Percentiles rank a stretch among this genome's conserved stretches.
Conservation (phyloP, 2,888 invertebrate species). For the Crepidodera aurea region DNA sequence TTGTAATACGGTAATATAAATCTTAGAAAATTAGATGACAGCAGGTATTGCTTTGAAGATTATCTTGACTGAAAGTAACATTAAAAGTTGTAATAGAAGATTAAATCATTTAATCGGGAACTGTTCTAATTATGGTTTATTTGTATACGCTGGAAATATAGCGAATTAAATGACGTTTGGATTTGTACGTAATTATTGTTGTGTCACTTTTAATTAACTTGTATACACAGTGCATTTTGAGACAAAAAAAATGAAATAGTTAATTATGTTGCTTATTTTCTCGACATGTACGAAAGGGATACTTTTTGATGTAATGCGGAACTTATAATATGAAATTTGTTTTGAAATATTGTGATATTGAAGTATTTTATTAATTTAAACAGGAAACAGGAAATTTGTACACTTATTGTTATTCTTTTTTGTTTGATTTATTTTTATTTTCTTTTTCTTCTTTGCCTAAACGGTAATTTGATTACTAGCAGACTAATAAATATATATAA, state of each 20-base stretch:
- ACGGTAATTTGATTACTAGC: too few relatives aligned
- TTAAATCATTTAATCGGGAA: neutral
- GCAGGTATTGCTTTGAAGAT: neutral
- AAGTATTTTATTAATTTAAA: too few relatives aligned
- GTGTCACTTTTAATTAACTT: neutral
- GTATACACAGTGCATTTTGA: neutral
- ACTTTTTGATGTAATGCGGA: too few relatives aligned
- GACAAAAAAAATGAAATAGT: neutral
- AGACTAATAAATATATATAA: too few relatives aligned
- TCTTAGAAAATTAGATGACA: constrained; percentile 1
- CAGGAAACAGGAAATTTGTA: too few relatives aligned
- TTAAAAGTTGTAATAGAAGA: neutral
- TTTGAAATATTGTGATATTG: too few relatives aligned
- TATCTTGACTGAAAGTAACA: neutral
- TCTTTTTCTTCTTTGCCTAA: too few relatives aligned
- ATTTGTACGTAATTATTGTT: neutral
- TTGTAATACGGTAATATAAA: neutral
- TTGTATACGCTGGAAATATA: neutral
- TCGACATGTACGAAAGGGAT: too few relatives aligned
- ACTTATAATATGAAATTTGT: too few relatives aligned
- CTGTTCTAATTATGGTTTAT: neutral
- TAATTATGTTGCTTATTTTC: too few relatives aligned
- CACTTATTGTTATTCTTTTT: too few relatives aligned
- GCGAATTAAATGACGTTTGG: neutral
- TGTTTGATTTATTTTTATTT: too few relatives aligned